Evolutionary conservation across 2,113 vertebrate species (phyloP).

Genomic region (Myrmophylax atrothorax): DNA sequence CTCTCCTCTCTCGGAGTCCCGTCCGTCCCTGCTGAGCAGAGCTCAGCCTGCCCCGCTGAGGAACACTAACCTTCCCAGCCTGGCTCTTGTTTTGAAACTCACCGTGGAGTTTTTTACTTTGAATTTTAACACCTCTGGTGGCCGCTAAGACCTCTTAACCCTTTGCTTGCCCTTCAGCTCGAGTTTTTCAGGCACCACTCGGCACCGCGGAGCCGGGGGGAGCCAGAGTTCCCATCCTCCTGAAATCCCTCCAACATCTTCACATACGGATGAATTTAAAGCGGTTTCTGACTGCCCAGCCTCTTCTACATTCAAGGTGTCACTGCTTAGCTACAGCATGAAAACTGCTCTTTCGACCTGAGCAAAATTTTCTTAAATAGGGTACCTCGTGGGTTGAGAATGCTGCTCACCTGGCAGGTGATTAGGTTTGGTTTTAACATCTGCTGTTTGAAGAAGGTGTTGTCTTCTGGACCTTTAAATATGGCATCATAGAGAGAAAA

Average conservation of each 20-base stretch:
- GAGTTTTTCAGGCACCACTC: background rate
- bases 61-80: background rate
- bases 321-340: background rate
- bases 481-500: background rate
- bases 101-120: background rate
- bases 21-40: background rate
- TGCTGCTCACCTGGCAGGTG: background rate
- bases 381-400: background rate
- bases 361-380: background rate
- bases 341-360: background rate
- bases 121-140: background rate
- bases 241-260: background rate
- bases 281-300: rapidly evolving
- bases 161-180: no score
- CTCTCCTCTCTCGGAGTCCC: no score
- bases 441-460: background rate
- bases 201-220: background rate
- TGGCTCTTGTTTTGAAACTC: background rate
- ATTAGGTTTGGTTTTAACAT: background rate
- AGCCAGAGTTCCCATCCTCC: background rate
- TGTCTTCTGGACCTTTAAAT: background rate
- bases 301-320: background rate
- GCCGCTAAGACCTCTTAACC: no score
- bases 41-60: background rate
- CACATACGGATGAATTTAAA: background rate